Conservation (phyloP, 2,113 vertebrate genomes). For the Leiothrix lutea region DNA sequence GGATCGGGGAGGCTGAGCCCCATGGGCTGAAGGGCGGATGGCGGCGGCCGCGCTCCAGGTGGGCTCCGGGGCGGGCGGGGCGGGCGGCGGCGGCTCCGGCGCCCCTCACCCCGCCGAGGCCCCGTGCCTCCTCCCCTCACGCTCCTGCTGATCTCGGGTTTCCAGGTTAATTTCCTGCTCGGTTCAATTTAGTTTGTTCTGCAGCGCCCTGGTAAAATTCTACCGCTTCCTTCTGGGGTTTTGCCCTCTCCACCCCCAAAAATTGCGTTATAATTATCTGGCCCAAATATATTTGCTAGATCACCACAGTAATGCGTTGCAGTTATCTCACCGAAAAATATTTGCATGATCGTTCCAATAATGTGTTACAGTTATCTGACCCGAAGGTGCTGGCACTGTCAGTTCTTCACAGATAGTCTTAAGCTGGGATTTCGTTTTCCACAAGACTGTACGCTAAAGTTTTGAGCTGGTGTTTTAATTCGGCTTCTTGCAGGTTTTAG, state of each 20-base stretch:
- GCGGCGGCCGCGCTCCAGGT: not conserved
- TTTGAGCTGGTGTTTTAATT: not conserved
- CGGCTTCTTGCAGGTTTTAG: not conserved
- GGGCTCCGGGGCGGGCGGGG: not conserved
- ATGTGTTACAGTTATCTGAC: not conserved
- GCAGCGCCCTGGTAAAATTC: not conserved
- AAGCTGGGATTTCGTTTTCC: not conserved
- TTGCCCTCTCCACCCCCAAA: not conserved
- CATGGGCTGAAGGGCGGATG: not conserved
- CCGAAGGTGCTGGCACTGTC: not conserved
- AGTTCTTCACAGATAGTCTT: not conserved
- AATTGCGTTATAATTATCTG: not conserved
- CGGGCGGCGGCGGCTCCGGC: not conserved
- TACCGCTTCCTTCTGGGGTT: rapidly evolving
- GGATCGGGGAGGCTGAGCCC: rapidly evolving
- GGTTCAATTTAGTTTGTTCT: not conserved
- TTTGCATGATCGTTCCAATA: not conserved
- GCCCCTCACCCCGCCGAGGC: not conserved
- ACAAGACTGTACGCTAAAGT: rapidly evolving
- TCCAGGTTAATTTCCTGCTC: not conserved
- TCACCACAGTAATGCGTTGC: not conserved
- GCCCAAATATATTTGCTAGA: not conserved
- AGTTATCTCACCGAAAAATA: not conserved
- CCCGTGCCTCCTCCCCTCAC: not conserved
- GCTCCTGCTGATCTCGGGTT: rapidly evolving